Conservation (phyloP, 2,888 invertebrate genomes). For the Nymphalis urticae region DNA sequence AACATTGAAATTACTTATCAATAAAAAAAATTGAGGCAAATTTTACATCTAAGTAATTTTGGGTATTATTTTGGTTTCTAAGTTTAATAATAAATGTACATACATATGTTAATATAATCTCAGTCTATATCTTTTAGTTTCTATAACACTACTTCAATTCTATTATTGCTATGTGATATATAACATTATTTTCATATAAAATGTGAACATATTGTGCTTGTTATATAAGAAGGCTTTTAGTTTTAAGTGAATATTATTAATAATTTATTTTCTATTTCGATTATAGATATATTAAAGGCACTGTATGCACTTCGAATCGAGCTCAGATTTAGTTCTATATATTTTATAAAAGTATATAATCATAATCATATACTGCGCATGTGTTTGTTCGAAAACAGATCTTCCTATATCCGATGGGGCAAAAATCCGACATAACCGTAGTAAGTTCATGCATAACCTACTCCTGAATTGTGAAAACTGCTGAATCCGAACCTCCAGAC, state of each 20-base stretch:
- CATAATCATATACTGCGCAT: too few relatives aligned
- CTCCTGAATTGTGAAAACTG: too few relatives aligned
- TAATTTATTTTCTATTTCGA: not conserved
- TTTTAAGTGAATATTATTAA: not conserved
- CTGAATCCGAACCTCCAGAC: too few relatives aligned
- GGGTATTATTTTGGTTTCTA: slow-evolving; percentile 7
- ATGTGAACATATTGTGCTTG: slow-evolving; percentile 11
- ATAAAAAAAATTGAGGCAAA: slow-evolving; percentile 1
- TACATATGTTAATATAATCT: not conserved
- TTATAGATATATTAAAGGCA: slow-evolving; percentile 5
- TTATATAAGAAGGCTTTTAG: not conserved
- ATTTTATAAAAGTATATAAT: too few relatives aligned
- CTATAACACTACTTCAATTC: slow-evolving; percentile 5
- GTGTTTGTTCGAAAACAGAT: too few relatives aligned
- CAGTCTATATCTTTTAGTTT: slow-evolving; percentile 14
- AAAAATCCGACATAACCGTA: too few relatives aligned
- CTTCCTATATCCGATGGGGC: too few relatives aligned
- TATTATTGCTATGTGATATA: slow-evolving; percentile 24
- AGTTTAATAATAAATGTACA: not conserved
- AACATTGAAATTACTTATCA: not conserved
- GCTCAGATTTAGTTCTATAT: too few relatives aligned
- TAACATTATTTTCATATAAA: slow-evolving; percentile 4
- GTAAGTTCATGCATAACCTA: too few relatives aligned
- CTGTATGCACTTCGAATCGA: not conserved
- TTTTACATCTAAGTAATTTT: slow-evolving; percentile 8